Evolutionary conservation across 2,797 vertebrate species (phyloP).

Genomic region (Falco biarmicus): DNA sequence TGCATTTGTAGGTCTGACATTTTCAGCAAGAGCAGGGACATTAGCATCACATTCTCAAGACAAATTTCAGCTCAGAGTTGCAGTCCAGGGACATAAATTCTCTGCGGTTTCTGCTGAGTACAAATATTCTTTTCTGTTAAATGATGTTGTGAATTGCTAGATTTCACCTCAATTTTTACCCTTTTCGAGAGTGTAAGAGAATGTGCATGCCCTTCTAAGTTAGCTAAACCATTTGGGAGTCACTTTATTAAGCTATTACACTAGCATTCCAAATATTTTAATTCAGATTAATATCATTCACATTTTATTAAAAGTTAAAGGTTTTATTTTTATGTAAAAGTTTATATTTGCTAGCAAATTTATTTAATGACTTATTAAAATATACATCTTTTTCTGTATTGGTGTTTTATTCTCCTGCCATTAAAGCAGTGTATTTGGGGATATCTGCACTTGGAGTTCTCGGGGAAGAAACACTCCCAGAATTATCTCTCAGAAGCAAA

Average conservation of each 20-base stretch:
- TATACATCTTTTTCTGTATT: background rate
- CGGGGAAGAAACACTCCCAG: background rate
- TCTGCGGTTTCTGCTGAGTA: background rate
- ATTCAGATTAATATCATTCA: background rate
- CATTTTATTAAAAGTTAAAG: background rate
- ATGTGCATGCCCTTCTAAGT: background rate
- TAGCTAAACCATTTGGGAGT: background rate
- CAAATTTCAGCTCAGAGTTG: conserved; percentile 8
- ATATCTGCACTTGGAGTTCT: background rate
- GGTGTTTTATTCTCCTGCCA: conserved; percentile 2
- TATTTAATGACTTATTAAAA: conserved; percentile 61
- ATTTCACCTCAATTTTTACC: background rate
- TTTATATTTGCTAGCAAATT: conserved; percentile 11
- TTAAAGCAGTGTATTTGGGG: background rate
- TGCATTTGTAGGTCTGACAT: background rate
- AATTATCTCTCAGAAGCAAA: background rate
- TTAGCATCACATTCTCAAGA: conserved; percentile 2
- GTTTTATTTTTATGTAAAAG: conserved; percentile 9
- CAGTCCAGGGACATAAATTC: background rate
- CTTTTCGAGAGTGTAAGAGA: background rate
- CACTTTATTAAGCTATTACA: conserved; percentile 36
- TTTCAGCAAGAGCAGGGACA: background rate
- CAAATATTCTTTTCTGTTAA: conserved; percentile 2
- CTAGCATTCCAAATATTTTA: background rate
- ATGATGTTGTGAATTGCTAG: background rate